Percentiles rank a stretch among this genome's conserved stretches.
Conservation (phyloP, 2,888 invertebrate genomes). For the Cerastis leucographa region DNA sequence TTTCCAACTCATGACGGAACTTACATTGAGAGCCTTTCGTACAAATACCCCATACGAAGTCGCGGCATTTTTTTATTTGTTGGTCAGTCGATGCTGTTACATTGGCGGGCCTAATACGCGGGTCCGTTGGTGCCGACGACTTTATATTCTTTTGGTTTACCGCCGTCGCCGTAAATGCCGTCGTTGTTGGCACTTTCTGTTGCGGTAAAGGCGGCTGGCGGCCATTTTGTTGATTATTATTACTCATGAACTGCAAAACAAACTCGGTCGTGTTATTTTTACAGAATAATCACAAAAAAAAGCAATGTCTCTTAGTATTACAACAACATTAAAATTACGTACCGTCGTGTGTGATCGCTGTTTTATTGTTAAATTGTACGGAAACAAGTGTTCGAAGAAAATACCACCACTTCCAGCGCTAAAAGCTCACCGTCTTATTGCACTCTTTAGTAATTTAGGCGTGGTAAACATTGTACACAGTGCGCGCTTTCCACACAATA, state of each 20-base stretch:
- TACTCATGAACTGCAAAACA: constrained; percentile 58
- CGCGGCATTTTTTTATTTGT: constrained; percentile 74
- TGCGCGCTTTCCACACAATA: background rate
- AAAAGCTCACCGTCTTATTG: constrained; percentile 11
- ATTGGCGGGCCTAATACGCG: constrained; percentile 59
- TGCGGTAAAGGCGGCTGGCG: constrained; percentile 75
- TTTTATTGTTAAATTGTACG: background rate
- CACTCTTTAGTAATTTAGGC: background rate
- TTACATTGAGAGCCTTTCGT: constrained; percentile 78
- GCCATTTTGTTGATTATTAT: constrained; percentile 75
- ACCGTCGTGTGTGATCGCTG: constrained; percentile 13
- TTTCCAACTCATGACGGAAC: constrained; percentile 80
- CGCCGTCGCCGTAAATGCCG: constrained; percentile 31
- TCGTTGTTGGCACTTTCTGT: constrained; percentile 69
- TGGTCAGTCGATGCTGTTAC: constrained; percentile 49
- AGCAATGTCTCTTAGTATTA: background rate
- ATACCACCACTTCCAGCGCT: constrained; percentile 19
- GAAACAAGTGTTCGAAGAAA: background rate
- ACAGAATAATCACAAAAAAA: background rate
- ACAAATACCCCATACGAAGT: constrained; percentile 85
- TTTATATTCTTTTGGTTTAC: background rate
- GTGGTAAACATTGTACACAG: constrained; percentile 6
- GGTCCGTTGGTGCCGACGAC: constrained; percentile 65
- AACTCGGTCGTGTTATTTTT: background rate
- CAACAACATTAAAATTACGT: constrained; percentile 8